Evolutionary conservation across 2,888 invertebrate genomes (phyloP).

Genomic region (Xanthia togata): DNA sequence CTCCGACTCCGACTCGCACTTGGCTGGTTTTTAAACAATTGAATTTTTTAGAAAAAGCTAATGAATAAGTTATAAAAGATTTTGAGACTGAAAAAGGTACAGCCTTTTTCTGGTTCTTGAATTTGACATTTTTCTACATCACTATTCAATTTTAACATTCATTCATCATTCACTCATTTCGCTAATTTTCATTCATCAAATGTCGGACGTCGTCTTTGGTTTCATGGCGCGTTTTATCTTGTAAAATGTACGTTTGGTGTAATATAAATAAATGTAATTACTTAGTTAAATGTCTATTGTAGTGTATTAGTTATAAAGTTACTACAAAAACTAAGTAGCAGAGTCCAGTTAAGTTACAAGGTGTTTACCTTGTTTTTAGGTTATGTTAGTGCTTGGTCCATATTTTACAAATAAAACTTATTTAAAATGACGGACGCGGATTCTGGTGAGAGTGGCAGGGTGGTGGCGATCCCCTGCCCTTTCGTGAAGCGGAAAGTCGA

Average conservation of each 20-base stretch:
- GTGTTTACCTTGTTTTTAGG: conserved; percentile 81
- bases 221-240: conserved; percentile 77
- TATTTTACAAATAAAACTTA: conserved; percentile 77
- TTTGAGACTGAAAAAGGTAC: not conserved
- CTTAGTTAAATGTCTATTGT: conserved; percentile 43
- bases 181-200: conserved; percentile 55
- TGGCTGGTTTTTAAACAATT: too few species aligned
- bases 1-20: too few species aligned
- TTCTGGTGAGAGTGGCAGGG: conserved; percentile 75
- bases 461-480: conserved; percentile 81
- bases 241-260: conserved; percentile 65
- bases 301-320: conserved; percentile 43
- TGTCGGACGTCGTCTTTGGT: conserved; percentile 66
- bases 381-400: conserved; percentile 85
- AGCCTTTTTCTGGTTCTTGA: not conserved
- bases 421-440: conserved; percentile 86
- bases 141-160: conserved; percentile 25
- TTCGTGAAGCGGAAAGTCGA: conserved; percentile 85
- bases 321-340: conserved; percentile 44
- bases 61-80: too few species aligned
- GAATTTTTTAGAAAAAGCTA: too few species aligned
- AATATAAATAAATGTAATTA: conserved; percentile 60
- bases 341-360: conserved; percentile 56
- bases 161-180: conserved; percentile 44
- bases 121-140: conserved; percentile 17